These are phyloP conservation scores for Cetoscarus ocellatus DNA, from an alignment of 2,797 vertebrate genomes.

Conservation along the genomic window DNA sequence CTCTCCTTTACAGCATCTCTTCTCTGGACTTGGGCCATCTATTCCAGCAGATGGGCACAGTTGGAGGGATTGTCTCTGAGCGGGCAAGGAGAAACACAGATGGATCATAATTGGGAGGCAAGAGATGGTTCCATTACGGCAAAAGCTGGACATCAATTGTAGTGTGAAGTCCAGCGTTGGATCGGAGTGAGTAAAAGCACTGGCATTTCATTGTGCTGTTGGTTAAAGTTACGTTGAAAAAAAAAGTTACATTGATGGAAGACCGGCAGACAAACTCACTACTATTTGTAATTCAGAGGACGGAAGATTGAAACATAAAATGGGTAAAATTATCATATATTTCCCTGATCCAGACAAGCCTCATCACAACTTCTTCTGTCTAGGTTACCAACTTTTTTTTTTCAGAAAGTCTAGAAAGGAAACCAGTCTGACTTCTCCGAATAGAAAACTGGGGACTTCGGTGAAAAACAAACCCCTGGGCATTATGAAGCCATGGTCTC, in stretches of 20 bases:
- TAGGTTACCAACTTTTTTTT: conserved; percentile 51
- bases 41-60: conserved; percentile 56
- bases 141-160: conserved; percentile 36
- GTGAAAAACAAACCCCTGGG: conserved; percentile 67
- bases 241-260: conserved; percentile 8
- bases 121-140: conserved; percentile 34
- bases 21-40: conserved; percentile 60
- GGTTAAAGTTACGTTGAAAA: conserved; percentile 5
- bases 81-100: conserved; percentile 43
- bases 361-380: conserved; percentile 20
- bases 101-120: conserved; percentile 53
- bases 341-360: conserved; percentile 10
- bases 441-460: conserved; percentile 48
- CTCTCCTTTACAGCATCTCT: conserved; percentile 47
- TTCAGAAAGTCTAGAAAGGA: conserved; percentile 43
- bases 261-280: conserved; percentile 1
- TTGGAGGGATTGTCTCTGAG: conserved; percentile 37
- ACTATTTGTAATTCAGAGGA: conserved; percentile 27
- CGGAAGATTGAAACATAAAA: not conserved
- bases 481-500: conserved; percentile 59
- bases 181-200: conserved; percentile 34
- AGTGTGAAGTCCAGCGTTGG: conserved; percentile 35
- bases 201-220: conserved; percentile 8
- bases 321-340: conserved; percentile 8
- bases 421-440: conserved; percentile 50